phyloP scores from a whole-genome alignment of 2,888 invertebrate species.

The Anoncus sp. region DNA sequence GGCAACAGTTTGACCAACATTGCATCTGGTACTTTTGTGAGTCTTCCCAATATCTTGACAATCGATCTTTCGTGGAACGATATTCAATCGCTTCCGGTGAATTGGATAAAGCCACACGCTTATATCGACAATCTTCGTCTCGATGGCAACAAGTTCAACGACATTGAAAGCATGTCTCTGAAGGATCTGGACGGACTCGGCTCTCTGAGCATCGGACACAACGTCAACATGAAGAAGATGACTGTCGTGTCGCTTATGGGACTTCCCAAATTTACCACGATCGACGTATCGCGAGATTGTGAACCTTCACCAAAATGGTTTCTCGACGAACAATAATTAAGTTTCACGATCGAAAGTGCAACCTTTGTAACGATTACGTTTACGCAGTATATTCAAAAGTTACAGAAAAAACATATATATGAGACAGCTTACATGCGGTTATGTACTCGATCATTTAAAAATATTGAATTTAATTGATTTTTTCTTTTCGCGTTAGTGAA shows the following conservation, averaged over 20 bases:
- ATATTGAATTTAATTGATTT: too few species aligned
- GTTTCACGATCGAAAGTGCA: too few species aligned
- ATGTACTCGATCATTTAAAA: too few species aligned
- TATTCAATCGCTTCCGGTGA: background rate
- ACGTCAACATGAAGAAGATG: conserved; percentile 9
- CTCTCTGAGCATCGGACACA: conserved; percentile 1
- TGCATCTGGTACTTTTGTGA: background rate
- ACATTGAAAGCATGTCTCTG: conserved; percentile 7
- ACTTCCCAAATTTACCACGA: background rate
- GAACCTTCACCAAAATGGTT: too few species aligned
- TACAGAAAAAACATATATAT: too few species aligned
- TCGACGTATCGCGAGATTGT: conserved; percentile 11
- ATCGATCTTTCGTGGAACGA: background rate
- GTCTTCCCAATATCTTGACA: background rate
- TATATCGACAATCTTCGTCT: conserved; percentile 7
- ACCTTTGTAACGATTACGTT: too few species aligned
- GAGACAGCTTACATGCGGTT: too few species aligned
- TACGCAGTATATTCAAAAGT: too few species aligned
- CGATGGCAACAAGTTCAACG: conserved; percentile 7
- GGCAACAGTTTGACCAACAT: background rate
- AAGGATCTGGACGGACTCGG: background rate
- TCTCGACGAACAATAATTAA: too few species aligned
- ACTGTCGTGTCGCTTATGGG: background rate
- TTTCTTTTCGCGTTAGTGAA: too few species aligned
- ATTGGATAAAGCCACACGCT: background rate